Percentiles rank a stretch among this genome's conserved stretches.
Conservation (phyloP, 2,113 vertebrate species). For the Panurus biarmicus region DNA sequence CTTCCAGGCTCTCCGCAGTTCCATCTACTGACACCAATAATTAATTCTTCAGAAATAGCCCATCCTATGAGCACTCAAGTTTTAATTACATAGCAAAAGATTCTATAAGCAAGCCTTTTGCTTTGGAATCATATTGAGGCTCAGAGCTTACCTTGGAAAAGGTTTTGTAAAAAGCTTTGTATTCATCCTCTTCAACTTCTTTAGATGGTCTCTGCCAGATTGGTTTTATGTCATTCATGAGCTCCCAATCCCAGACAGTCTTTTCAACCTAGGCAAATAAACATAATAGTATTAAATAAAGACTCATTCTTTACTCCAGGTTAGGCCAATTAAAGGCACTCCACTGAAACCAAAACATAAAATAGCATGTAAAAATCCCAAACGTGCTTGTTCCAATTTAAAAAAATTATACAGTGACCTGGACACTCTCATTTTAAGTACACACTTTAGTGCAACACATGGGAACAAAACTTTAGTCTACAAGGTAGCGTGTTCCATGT, state of each 20-base stretch:
- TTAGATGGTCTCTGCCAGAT: slow-evolving; percentile 97
- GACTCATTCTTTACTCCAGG: neutral
- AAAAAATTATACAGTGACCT: neutral
- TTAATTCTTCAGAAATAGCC: neutral
- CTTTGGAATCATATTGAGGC: neutral
- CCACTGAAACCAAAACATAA: neutral
- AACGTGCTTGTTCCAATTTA: neutral
- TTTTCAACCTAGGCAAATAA: slow-evolving; percentile 85
- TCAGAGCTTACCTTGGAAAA: slow-evolving; percentile 85
- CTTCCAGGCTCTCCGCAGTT: neutral
- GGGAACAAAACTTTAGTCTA: neutral
- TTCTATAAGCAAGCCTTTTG: neutral
- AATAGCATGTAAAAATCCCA: neutral
- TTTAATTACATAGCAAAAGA: neutral
- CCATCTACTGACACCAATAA: neutral
- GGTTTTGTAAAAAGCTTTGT: slow-evolving; percentile 97
- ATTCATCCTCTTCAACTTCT: slow-evolving; percentile 96
- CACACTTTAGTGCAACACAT: fast-evolving
- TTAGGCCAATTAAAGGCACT: neutral
- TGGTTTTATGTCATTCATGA: slow-evolving; percentile 99
- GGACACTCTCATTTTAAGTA: neutral
- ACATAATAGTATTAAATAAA: neutral
- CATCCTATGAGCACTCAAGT: neutral
- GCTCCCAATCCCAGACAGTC: slow-evolving; percentile 99
- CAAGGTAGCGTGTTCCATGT: fast-evolving